A percentile compares a stretch with the other conserved stretches of the same genome.
Conservation (phyloP, 2,113 vertebrate genomes). For the Mormyrus lacerda region DNA sequence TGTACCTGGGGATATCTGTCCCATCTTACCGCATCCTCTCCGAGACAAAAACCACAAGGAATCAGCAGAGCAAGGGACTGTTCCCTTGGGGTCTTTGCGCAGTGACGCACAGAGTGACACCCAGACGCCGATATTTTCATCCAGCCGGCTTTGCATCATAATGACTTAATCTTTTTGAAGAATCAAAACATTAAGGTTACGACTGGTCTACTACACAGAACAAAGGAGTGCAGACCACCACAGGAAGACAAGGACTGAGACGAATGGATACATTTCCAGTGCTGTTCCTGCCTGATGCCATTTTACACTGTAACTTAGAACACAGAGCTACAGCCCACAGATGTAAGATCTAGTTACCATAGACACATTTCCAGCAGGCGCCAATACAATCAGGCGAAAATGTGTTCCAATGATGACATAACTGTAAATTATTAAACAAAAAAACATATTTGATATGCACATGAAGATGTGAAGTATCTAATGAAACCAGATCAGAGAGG, state of each 20-base stretch:
- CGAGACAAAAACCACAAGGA: background rate
- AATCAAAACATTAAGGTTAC: background rate
- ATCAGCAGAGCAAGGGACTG: background rate
- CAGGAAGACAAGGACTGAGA: background rate
- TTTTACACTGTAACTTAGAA: background rate
- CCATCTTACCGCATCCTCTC: conserved; percentile 10
- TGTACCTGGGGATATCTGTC: conserved; percentile 12
- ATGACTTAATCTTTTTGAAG: background rate
- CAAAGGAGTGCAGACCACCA: background rate
- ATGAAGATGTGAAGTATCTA: background rate
- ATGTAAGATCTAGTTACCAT: background rate
- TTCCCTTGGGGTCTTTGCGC: background rate
- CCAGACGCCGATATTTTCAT: background rate
- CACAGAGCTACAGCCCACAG: background rate
- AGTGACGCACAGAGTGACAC: background rate
- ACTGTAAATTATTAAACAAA: background rate
- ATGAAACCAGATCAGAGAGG: background rate
- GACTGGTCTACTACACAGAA: background rate
- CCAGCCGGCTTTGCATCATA: too few species aligned
- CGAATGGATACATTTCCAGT: background rate
- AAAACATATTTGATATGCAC: background rate
- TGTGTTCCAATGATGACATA: background rate
- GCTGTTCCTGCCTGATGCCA: background rate
- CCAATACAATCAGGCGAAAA: background rate
- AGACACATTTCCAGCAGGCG: background rate